Percentiles rank a stretch among this genome's conserved stretches.
These are phyloP conservation scores for Toxostoma redivivum DNA, from an alignment of 2,113 vertebrate species.

Conservation along the genomic window DNA sequence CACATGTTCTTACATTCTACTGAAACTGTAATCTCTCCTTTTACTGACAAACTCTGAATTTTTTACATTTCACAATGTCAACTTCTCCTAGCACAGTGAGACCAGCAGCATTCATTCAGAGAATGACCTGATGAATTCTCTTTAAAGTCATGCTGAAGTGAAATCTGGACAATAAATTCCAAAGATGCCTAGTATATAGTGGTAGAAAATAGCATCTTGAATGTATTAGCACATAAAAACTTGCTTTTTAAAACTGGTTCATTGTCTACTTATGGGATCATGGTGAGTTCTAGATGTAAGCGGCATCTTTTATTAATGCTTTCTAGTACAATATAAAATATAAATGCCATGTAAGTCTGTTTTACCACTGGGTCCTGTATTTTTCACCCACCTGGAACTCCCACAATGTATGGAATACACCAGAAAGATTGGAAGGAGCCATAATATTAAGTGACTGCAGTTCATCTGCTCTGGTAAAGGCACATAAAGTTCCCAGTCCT, in stretches of 20 bases:
- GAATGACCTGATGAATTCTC: slow-evolving; percentile 17
- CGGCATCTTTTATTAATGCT: not conserved
- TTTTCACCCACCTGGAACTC: not conserved
- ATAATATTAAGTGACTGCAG: not conserved
- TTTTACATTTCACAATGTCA: not conserved
- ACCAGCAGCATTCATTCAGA: not conserved
- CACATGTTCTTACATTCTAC: not conserved
- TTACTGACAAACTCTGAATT: not conserved
- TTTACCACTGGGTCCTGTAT: not conserved
- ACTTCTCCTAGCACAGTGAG: not conserved
- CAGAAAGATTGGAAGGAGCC: not conserved
- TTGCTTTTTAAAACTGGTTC: not conserved
- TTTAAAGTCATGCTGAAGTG: not conserved
- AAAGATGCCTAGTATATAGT: not conserved
- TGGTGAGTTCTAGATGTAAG: not conserved
- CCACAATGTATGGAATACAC: not conserved
- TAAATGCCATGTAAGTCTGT: not conserved
- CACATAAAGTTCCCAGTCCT: not conserved
- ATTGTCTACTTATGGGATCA: not conserved
- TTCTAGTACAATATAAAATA: not conserved
- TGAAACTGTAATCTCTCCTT: not conserved
- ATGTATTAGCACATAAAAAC: not conserved
- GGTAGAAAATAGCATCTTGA: not conserved
- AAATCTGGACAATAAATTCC: not conserved
- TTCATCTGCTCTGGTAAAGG: not conserved